These are phyloP conservation scores for Phenganax subtilis DNA, from an alignment of 92 coral and sea anemone genomes.

Conservation along the genomic window DNA sequence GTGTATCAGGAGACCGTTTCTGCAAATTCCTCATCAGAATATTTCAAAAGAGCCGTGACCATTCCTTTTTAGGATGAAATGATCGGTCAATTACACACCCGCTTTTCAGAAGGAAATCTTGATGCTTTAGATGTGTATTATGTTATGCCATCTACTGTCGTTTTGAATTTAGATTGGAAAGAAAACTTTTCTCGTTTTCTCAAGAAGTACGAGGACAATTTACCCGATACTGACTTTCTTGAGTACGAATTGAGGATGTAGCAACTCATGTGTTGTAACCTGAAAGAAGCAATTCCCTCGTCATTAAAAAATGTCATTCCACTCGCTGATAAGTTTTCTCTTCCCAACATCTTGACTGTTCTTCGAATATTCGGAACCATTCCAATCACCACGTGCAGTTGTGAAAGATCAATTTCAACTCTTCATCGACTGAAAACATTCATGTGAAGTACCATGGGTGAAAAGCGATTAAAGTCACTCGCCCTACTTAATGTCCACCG, in stretches of 20 bases:
- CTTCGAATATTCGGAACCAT: too few relatives aligned
- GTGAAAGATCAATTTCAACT: neutral
- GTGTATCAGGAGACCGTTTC: constrained; percentile 27
- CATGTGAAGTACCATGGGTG: neutral
- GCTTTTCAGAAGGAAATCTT: constrained; percentile 35
- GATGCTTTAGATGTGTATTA: constrained; percentile 5
- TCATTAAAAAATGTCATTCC: neutral
- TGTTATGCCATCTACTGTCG: constrained; percentile 24
- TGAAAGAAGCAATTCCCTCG: constrained; percentile 32
- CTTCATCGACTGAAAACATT: neutral
- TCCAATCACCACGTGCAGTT: neutral
- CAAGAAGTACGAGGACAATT: constrained; percentile 27
- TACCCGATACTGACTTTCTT: constrained; percentile 37
- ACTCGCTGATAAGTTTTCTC: too few relatives aligned
- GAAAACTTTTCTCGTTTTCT: constrained; percentile 31
- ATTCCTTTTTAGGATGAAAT: constrained; percentile 33
- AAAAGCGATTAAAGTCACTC: constrained; percentile 2
- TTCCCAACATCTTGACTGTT: too few relatives aligned
- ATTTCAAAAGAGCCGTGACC: constrained; percentile 30
- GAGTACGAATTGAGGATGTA: constrained; percentile 39
- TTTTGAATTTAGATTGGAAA: constrained; percentile 11
- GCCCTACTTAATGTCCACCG: neutral
- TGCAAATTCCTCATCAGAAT: constrained; percentile 20
- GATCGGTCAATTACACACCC: constrained; percentile 30
- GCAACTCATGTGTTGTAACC: constrained; percentile 1